A percentile compares a stretch with the other conserved stretches of the same genome.
phyloP scores from a whole-genome alignment of 1,140 invertebrate genomes.

The Cydia fagiglandana region DNA sequence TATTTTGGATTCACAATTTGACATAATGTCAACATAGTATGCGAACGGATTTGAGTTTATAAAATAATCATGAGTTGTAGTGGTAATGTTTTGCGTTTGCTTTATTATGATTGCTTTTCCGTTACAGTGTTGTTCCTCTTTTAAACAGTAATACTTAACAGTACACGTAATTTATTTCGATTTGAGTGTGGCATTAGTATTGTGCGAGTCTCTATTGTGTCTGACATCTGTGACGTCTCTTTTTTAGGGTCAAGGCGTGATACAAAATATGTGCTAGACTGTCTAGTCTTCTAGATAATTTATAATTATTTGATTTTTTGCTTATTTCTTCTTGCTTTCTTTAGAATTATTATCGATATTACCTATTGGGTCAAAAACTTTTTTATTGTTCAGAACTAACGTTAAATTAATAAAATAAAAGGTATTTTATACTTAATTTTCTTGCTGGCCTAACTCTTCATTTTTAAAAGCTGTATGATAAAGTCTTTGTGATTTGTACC shows the following conservation, averaged over 20 bases:
- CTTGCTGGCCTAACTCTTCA: too few species aligned
- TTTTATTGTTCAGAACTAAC: too few species aligned
- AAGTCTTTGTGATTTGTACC: too few species aligned
- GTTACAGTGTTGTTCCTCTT: slow-evolving; percentile 1
- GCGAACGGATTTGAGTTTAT: background rate
- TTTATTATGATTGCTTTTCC: background rate
- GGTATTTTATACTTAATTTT: too few species aligned
- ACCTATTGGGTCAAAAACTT: too few species aligned
- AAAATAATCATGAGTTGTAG: slow-evolving; percentile 3
- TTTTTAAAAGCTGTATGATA: too few species aligned
- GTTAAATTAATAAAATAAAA: too few species aligned
- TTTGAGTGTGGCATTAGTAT: background rate
- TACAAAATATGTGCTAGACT: background rate
- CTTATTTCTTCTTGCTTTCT: too few species aligned
- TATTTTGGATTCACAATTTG: background rate
- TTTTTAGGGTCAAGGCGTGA: slow-evolving; percentile 12
- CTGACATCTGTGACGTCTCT: slow-evolving; percentile 21
- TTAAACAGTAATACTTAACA: background rate
- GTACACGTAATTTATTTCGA: slow-evolving; percentile 13
- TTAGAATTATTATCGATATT: too few species aligned
- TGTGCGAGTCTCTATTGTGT: slow-evolving; percentile 18
- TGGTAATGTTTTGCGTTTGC: background rate
- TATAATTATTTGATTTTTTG: too few species aligned
- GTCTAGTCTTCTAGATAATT: too few species aligned
- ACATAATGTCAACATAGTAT: background rate